phyloP scores from a whole-genome alignment of 2,888 invertebrate species.

The Drosophila rellima region DNA sequence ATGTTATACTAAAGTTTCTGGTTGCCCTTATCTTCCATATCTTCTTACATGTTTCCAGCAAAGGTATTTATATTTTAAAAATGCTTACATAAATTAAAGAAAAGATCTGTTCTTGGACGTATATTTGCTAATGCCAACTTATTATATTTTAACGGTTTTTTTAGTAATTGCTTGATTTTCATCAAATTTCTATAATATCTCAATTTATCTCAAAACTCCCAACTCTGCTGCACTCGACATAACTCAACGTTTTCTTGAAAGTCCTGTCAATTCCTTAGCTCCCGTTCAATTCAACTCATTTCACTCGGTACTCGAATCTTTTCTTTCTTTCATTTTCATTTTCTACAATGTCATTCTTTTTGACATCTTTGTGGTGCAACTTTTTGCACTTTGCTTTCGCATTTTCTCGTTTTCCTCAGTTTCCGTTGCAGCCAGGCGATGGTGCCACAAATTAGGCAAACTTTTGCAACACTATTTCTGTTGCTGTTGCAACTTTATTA shows the following conservation, averaged over 20 bases:
- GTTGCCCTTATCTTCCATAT: not conserved
- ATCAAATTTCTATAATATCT: constrained; percentile 1
- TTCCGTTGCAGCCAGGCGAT: constrained; percentile 32
- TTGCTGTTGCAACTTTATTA: constrained; percentile 63
- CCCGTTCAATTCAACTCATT: constrained; percentile 13
- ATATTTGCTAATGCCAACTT: not conserved
- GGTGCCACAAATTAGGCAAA: constrained; percentile 69
- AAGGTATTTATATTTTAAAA: too few species aligned
- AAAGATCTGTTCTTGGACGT: too few species aligned
- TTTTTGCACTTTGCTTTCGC: constrained; percentile 47
- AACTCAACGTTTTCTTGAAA: constrained; percentile 12
- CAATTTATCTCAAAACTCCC: not conserved
- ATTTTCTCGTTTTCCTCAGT: constrained; percentile 10
- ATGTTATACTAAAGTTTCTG: not conserved
- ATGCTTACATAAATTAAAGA: too few species aligned
- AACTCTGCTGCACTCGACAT: constrained; percentile 23
- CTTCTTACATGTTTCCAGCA: too few species aligned
- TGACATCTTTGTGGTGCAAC: constrained; percentile 32
- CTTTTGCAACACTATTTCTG: constrained; percentile 46
- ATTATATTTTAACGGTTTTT: not conserved
- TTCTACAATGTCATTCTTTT: constrained; percentile 7
- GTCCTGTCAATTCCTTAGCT: constrained; percentile 29
- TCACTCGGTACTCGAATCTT: not conserved
- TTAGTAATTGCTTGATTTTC: not conserved
- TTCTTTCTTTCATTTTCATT: not conserved